phyloP scores from a whole-genome alignment of 2,888 invertebrate species.

The Cataglyphis rosenhaueri region DNA sequence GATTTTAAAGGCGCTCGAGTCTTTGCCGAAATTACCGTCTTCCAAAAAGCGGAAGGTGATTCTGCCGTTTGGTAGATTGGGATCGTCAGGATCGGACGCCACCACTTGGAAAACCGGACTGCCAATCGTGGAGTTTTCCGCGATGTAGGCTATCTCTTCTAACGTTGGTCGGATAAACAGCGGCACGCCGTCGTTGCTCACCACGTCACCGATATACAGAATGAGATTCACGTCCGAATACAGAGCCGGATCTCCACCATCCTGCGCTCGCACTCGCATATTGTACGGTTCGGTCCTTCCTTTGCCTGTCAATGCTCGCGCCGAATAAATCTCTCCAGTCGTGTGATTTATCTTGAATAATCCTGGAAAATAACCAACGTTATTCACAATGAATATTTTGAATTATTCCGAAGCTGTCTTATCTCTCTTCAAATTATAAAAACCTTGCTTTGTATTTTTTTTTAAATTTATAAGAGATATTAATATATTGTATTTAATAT shows the following conservation, averaged over 20 bases:
- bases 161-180: slow-evolving; percentile 90
- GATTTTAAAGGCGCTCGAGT: slow-evolving; percentile 81
- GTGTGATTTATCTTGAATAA: slow-evolving; percentile 89
- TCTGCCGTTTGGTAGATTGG: slow-evolving; percentile 91
- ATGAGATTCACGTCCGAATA: slow-evolving; percentile 88
- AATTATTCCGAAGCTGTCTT: background rate
- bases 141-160: slow-evolving; percentile 90
- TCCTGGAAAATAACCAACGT: slow-evolving; percentile 83
- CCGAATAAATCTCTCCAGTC: slow-evolving; percentile 90
- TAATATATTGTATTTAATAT: background rate
- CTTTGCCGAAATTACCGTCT: slow-evolving; percentile 87
- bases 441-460: background rate
- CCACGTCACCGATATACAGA: slow-evolving; percentile 92
- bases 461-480: background rate
- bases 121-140: slow-evolving; percentile 91
- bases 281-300: slow-evolving; percentile 91
- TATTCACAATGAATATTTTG: background rate
- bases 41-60: slow-evolving; percentile 91
- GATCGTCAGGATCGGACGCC: slow-evolving; percentile 92
- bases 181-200: slow-evolving; percentile 93
- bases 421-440: background rate
- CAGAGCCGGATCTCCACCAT: slow-evolving; percentile 89
- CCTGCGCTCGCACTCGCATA: slow-evolving; percentile 89
- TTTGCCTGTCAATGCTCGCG: slow-evolving; percentile 90
- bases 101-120: slow-evolving; percentile 92